phyloP scores from a whole-genome alignment of 2,113 vertebrate genomes.

The Pseudorasbora parva region DNA sequence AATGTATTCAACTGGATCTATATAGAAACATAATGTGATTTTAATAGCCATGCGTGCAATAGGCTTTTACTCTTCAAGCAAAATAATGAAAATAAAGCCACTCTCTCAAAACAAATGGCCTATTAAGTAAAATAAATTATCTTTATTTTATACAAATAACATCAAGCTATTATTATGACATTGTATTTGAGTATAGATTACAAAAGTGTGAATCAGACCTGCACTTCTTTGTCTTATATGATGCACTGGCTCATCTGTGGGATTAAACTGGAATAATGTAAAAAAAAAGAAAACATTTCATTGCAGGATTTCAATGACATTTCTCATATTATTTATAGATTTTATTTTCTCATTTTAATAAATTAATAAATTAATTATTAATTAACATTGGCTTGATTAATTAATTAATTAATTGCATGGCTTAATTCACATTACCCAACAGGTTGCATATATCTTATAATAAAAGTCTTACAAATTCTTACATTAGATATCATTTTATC shows the following conservation, averaged over 20 bases:
- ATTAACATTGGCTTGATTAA: background rate
- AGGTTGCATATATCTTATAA: background rate
- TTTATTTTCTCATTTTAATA: too few species aligned
- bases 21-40: background rate
- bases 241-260: background rate
- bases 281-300: too few species aligned
- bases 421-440: background rate
- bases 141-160: background rate
- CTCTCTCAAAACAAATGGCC: background rate
- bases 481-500: background rate
- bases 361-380: background rate
- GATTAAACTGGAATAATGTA: background rate
- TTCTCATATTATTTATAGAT: too few species aligned
- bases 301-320: too few species aligned
- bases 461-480: background rate
- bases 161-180: background rate
- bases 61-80: too few species aligned
- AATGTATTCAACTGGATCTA: slow-evolving; percentile 25
- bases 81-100: too few species aligned
- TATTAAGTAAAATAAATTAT: background rate
- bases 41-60: background rate
- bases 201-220: slow-evolving; percentile 26
- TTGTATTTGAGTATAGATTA: background rate
- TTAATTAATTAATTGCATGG: too few species aligned
- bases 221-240: slow-evolving; percentile 1